Percentiles rank a stretch among this genome's conserved stretches.
Conservation (phyloP, 2,113 vertebrate genomes). For the Poeciliopsis turrubarensis region DNA sequence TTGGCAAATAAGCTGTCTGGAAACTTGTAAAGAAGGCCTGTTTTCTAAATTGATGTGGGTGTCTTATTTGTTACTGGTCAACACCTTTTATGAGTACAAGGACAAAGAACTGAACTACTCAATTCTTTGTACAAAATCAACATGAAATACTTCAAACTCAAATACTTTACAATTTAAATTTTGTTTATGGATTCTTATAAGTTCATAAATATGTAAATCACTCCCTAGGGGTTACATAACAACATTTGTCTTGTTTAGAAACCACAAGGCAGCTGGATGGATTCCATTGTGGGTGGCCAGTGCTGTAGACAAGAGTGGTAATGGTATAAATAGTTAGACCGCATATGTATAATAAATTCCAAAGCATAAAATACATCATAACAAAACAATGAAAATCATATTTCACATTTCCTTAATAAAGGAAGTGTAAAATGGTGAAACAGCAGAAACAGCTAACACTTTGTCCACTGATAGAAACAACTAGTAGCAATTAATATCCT, state of each 20-base stretch:
- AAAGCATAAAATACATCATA: too few species aligned
- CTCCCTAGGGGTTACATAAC: not conserved
- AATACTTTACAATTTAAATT: not conserved
- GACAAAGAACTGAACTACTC: not conserved
- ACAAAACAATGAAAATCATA: too few species aligned
- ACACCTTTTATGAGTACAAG: not conserved
- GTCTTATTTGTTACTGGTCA: not conserved
- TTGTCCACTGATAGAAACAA: too few species aligned
- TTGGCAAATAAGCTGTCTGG: not conserved
- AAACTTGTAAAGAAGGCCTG: not conserved
- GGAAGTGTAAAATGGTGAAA: too few species aligned
- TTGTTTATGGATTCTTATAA: not conserved
- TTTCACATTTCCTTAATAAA: too few species aligned
- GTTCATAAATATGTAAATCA: not conserved
- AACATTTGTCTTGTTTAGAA: not conserved
- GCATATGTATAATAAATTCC: too few species aligned
- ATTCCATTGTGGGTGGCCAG: too few species aligned
- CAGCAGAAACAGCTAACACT: too few species aligned
- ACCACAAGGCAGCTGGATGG: too few species aligned
- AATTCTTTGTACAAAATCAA: not conserved
- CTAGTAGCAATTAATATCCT: too few species aligned
- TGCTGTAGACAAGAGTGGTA: not conserved
- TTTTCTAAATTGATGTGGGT: not conserved
- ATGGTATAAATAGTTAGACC: too few species aligned
- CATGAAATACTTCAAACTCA: not conserved